Conservation (phyloP, 2,797 vertebrate species). For the Todus mexicanus region DNA sequence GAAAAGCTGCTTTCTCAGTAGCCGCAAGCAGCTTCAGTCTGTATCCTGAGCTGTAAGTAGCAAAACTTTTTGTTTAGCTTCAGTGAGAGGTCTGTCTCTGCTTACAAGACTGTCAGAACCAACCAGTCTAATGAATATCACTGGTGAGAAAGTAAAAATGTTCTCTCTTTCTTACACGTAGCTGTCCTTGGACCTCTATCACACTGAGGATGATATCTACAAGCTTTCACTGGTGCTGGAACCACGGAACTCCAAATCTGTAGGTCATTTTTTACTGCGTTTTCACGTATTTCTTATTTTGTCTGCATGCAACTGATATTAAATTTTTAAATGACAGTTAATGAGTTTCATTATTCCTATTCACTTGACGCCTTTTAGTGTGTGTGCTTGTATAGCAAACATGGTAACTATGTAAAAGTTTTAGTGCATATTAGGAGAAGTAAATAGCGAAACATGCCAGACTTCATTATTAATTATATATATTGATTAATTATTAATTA, state of each 20-base stretch:
- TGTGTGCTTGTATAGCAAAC: neutral
- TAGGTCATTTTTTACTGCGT: slow-evolving; percentile 55
- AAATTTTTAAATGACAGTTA: neutral
- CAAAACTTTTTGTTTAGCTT: neutral
- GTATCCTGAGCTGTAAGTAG: neutral
- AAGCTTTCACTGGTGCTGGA: slow-evolving; percentile 93
- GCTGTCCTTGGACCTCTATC: slow-evolving; percentile 96
- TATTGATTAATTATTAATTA: no score
- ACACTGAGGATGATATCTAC: slow-evolving; percentile 98
- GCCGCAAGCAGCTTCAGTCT: fast-evolving
- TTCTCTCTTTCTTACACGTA: slow-evolving; percentile 51
- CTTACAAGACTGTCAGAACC: neutral
- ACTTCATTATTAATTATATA: neutral
- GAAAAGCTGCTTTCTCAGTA: neutral
- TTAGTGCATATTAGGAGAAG: neutral
- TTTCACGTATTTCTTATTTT: neutral
- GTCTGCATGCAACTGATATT: neutral
- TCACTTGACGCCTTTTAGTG: neutral
- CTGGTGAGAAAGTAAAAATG: neutral
- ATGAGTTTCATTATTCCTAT: neutral
- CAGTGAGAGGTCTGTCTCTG: neutral
- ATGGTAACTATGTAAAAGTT: neutral
- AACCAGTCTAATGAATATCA: neutral
- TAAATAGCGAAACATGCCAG: neutral
- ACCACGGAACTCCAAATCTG: slow-evolving; percentile 93